Percentiles rank a stretch among this genome's conserved stretches.
phyloP scores from a whole-genome alignment of 2,113 vertebrate genomes.

The Oncorhynchus tshawytscha region DNA sequence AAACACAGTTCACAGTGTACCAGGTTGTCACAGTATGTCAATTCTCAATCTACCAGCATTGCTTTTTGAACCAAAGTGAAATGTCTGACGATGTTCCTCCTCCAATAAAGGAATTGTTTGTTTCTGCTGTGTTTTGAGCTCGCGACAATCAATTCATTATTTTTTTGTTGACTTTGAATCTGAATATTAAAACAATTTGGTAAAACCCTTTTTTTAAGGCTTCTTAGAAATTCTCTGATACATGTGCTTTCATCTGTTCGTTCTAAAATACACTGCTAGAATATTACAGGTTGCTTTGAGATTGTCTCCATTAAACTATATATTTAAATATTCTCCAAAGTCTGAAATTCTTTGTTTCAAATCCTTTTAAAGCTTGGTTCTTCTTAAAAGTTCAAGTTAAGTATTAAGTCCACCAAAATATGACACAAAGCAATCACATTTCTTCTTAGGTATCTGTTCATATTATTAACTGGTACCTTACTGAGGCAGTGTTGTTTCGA shows the following conservation, averaged over 20 bases:
- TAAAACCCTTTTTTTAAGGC: conserved; percentile 60
- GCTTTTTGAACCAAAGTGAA: conserved; percentile 55
- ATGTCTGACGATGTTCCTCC: conserved; percentile 43
- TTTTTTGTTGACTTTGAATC: conserved; percentile 51
- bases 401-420: conserved; percentile 32
- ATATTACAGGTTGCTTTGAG: conserved; percentile 58
- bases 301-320: conserved; percentile 50
- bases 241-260: conserved; percentile 64
- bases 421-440: conserved; percentile 29
- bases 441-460: conserved; percentile 30
- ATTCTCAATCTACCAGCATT: conserved; percentile 52
- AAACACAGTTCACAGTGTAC: conserved; percentile 44
- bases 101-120: conserved; percentile 49
- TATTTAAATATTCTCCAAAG: conserved; percentile 49
- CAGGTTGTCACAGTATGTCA: conserved; percentile 56
- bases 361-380: conserved; percentile 35
- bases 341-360: conserved; percentile 57
- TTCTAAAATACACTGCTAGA: conserved; percentile 50
- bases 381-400: conserved; percentile 30
- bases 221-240: conserved; percentile 54
- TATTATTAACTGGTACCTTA: conserved; percentile 33
- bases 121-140: conserved; percentile 54
- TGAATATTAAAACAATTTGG: conserved; percentile 63
- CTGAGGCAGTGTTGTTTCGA: no score
- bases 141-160: conserved; percentile 67